Conservation (phyloP, 2,888 invertebrate species). For the Acrobasis consociella region DNA sequence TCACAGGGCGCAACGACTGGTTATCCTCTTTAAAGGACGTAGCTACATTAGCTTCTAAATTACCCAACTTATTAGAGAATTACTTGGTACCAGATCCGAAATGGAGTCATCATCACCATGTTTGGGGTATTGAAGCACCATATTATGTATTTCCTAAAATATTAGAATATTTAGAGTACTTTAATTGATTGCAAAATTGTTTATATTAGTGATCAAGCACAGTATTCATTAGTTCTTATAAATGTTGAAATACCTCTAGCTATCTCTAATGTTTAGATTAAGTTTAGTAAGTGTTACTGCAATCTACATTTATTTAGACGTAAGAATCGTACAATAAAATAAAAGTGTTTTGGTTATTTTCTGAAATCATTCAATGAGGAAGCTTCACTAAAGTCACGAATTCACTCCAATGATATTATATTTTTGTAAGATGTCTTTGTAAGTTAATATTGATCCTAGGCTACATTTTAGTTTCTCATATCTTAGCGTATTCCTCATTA, state of each 20-base stretch:
- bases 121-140: slow-evolving; percentile 60
- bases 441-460: too few species aligned
- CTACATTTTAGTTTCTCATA: too few species aligned
- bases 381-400: slow-evolving; percentile 15
- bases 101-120: slow-evolving; percentile 72
- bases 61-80: slow-evolving; percentile 83
- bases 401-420: background rate
- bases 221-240: background rate
- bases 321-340: background rate
- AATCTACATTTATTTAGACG: background rate
- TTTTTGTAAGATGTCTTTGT: too few species aligned
- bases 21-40: slow-evolving; percentile 83
- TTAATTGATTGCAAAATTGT: slow-evolving; percentile 30
- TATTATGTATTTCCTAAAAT: slow-evolving; percentile 55
- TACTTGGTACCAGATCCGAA: slow-evolving; percentile 79
- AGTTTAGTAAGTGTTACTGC: background rate
- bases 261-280: background rate
- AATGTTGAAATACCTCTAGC: background rate
- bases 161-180: slow-evolving; percentile 51
- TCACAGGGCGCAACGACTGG: slow-evolving; percentile 82
- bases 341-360: background rate
- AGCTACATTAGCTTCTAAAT: slow-evolving; percentile 68
- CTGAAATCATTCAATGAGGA: slow-evolving; percentile 1
- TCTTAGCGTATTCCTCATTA: too few species aligned
- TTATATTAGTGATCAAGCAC: background rate